These are phyloP conservation scores for Aradus depressus DNA, from an alignment of 2,888 invertebrate species.

Conservation along the genomic window DNA sequence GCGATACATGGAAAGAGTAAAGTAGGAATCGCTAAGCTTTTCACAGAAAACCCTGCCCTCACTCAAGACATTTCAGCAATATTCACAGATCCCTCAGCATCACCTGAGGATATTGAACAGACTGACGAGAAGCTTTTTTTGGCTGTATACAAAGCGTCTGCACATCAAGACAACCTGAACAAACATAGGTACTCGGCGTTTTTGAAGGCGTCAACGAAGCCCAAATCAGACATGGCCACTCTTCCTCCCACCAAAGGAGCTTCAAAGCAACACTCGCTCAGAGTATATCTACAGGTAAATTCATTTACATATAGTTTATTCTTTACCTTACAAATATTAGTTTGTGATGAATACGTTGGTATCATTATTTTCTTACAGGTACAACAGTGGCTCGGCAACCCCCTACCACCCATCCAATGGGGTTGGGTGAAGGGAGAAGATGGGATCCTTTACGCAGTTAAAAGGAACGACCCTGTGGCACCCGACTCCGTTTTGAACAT, in stretches of 20 bases:
- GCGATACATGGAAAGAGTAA: not conserved
- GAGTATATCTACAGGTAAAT: slow-evolving; percentile 3
- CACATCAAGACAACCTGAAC: no score
- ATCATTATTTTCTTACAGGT: not conserved
- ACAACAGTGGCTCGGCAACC: not conserved
- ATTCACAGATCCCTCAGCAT: slow-evolving; percentile 1
- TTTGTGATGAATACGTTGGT: slow-evolving; percentile 1
- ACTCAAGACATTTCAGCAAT: slow-evolving; percentile 1
- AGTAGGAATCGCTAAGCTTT: no score
- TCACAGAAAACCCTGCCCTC: no score
- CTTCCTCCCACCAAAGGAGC: slow-evolving; percentile 11
- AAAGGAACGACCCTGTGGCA: no score
- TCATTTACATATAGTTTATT: not conserved
- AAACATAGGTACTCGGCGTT: no score
- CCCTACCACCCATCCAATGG: not conserved
- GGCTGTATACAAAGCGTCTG: not conserved
- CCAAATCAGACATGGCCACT: not conserved
- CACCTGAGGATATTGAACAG: slow-evolving; percentile 13
- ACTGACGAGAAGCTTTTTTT: slow-evolving; percentile 2
- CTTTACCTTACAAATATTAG: not conserved
- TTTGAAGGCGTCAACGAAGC: not conserved
- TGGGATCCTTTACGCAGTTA: no score
- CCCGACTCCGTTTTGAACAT: no score
- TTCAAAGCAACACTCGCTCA: slow-evolving; percentile 6
- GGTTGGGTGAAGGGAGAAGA: no score